A percentile compares a stretch with the other conserved stretches of the same genome.
phyloP scores from a whole-genome alignment of 2,888 invertebrate species.

The Fragum sueziense region DNA sequence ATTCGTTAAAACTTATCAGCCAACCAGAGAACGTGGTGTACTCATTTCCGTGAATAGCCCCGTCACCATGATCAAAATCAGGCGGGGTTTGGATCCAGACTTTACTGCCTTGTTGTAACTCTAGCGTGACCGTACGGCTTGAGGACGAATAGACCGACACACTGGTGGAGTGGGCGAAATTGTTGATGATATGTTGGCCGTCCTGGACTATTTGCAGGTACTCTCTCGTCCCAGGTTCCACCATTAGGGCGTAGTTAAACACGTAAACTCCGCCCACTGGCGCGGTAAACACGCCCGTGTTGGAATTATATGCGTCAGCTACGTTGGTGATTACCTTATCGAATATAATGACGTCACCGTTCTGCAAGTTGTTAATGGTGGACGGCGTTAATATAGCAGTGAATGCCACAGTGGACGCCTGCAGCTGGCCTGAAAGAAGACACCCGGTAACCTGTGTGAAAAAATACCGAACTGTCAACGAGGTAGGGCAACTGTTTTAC shows the following conservation, averaged over 20 bases:
- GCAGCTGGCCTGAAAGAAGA: constrained; percentile 7
- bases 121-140: background rate
- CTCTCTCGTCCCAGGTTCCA: background rate
- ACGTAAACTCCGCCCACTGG: background rate
- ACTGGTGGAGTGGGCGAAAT: background rate
- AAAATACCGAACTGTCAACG: too few species aligned
- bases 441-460: too few species aligned
- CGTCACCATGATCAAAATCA: constrained; percentile 10
- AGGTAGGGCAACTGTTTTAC: too few species aligned
- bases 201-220: constrained; percentile 4
- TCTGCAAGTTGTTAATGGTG: background rate
- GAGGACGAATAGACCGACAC: background rate
- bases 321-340: constrained; percentile 11
- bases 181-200: constrained; percentile 12
- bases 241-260: constrained; percentile 7
- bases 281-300: background rate
- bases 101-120: constrained; percentile 1
- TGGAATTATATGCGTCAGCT: background rate
- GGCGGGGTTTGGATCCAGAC: constrained; percentile 14
- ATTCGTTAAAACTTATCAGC: background rate
- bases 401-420: background rate
- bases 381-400: background rate
- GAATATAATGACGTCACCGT: background rate
- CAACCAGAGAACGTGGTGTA: constrained; percentile 6
- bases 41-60: background rate